phyloP scores from a whole-genome alignment of 35 echinoderm and acorn worm species.

The Chiridota heheva region DNA sequence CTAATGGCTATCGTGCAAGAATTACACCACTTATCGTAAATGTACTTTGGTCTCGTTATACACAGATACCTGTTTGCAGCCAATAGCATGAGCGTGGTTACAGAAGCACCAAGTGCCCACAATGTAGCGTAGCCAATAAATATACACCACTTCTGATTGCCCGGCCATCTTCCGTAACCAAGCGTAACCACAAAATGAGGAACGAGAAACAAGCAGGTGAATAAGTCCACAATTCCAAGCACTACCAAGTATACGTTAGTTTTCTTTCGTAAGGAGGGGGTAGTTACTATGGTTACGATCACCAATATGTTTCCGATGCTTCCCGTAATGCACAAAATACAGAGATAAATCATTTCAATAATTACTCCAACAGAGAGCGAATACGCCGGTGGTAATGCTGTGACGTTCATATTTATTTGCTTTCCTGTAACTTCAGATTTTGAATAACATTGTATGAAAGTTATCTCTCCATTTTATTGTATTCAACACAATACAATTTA shows the following conservation, averaged over 20 bases:
- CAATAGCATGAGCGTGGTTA: conserved; percentile 53
- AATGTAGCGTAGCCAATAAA: conserved; percentile 70
- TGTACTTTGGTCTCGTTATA: conserved; percentile 59
- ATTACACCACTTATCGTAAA: conserved; percentile 55
- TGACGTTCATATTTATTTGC: no score
- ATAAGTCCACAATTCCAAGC: conserved; percentile 53
- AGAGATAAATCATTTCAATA: conserved; percentile 55
- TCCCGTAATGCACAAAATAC: conserved; percentile 47
- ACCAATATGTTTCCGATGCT: conserved; percentile 75
- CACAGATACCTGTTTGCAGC: conserved; percentile 70
- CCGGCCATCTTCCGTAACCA: conserved; percentile 58
- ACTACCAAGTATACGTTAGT: conserved; percentile 72
- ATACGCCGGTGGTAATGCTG: no score
- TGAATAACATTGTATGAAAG: no score
- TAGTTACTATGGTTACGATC: conserved; percentile 61
- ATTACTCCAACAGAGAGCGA: conserved; percentile 34
- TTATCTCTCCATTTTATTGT: no score
- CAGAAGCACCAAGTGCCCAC: conserved; percentile 62
- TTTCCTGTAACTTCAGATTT: no score
- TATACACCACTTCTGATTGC: conserved; percentile 21
- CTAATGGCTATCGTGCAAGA: conserved; percentile 2
- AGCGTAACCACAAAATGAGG: conserved; percentile 71
- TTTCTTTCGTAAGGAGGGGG: conserved; percentile 47
- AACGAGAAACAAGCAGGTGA: conserved; percentile 24
- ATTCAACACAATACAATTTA: no score